Base-by-base conservation (phyloP, 2,888 invertebrate species). In the Tenthredo mesomela region DNA sequence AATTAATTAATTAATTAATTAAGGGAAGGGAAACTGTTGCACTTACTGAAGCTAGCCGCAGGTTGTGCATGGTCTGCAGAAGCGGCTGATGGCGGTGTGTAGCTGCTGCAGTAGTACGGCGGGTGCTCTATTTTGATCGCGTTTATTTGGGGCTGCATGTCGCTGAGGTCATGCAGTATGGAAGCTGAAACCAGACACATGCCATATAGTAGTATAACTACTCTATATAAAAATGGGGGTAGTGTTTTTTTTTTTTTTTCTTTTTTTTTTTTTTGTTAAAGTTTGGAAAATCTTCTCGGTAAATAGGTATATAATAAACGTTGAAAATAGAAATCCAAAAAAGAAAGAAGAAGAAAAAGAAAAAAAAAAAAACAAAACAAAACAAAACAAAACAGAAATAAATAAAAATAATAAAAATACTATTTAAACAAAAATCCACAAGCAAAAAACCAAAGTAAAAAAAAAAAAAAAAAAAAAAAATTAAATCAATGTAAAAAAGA, bases 151-250 rank as follows among this genome's bases (percentile, higher is more conserved):
- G 96, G 92, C 95, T 96, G 93, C 93, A 96, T 96, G 90, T 96
- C 96, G 87, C 96, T 97, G 88, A 97, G 96, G 94, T 98, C 98
- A 94, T 97, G 98, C 93, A 98, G 96, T 93, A 99, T 98, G 92
- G 98, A 98, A 89, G 98, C 98, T 98, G 95, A 90, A 95, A 95
- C 92, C 93, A 91, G 90, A 92, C 92, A 91, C 90, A 92, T 89
- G 88, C 82, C 67, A 29, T 80, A 80, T 80, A 80, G 61, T 78
- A 78, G n/a, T 50, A 29, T 50, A 29, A 37, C 33, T 61, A 40
- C 33, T 37, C 25, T 40, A 61, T 61, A 61, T 37, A 21, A 21
- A 15, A 15, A 37, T 61, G 61, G 29, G 40, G n/a, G n/a, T n/a
- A n/a, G 25, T 29, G 29, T 29, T 29, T 29, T 29, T 29, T 29